phyloP scores from a whole-genome alignment of 1,140 invertebrate genomes.

The Steinernema feltiae region DNA sequence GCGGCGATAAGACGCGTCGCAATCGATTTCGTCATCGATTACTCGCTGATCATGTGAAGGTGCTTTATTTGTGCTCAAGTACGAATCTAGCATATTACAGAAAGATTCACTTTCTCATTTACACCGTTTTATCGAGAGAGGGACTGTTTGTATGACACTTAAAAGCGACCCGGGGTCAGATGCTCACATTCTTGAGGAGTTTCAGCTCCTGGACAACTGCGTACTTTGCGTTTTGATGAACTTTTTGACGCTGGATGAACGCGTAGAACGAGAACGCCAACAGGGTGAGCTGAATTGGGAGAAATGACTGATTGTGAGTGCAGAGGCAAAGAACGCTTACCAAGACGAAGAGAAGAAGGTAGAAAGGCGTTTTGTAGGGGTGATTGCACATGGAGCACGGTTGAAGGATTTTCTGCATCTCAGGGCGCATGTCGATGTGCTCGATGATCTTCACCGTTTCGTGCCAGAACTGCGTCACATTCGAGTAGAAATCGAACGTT shows the following conservation, averaged over 20 bases:
- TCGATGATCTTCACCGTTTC: slow-evolving; percentile 15
- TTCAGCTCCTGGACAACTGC: not conserved
- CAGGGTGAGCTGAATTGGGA: not conserved
- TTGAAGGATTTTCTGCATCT: not conserved
- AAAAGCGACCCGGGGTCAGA: not conserved
- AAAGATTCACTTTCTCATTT: too few relatives aligned
- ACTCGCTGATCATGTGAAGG: too few relatives aligned
- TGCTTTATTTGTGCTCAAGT: too few relatives aligned
- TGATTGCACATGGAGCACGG: slow-evolving; percentile 1
- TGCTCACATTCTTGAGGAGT: not conserved
- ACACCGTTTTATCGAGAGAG: not conserved
- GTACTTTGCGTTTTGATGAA: not conserved
- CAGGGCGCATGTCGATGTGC: slow-evolving; percentile 11
- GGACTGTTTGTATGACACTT: not conserved
- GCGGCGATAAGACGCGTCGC: too few relatives aligned
- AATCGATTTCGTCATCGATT: too few relatives aligned
- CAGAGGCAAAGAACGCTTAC: not conserved
- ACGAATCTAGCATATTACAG: too few relatives aligned
- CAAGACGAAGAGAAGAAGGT: not conserved
- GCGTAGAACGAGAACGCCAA: not conserved
- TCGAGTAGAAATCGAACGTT: slow-evolving; percentile 8
- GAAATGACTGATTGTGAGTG: not conserved
- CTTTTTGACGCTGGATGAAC: not conserved
- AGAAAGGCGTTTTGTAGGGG: slow-evolving; percentile 1
- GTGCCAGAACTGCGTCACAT: slow-evolving; percentile 17